Conservation (phyloP, 2,113 vertebrate genomes). For the Alexandromys fortis region DNA sequence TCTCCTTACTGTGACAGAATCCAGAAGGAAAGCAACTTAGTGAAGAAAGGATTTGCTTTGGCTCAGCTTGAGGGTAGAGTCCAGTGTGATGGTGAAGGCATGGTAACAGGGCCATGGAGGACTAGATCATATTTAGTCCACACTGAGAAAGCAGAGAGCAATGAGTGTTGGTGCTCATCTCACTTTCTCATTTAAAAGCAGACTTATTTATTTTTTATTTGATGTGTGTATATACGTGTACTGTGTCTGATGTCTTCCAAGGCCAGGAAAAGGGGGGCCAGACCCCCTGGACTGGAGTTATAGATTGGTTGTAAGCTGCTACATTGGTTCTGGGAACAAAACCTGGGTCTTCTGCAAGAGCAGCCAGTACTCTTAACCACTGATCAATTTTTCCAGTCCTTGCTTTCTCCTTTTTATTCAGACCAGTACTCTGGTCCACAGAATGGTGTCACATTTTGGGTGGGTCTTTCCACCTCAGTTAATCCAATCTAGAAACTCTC, state of each 20-base stretch:
- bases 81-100: neutral
- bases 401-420: neutral
- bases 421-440: neutral
- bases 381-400: neutral
- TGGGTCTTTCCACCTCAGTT: no score
- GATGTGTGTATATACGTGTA: neutral
- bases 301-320: neutral
- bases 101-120: no score
- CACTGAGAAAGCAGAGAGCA: neutral
- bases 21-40: neutral
- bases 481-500: neutral
- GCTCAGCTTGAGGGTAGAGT: neutral
- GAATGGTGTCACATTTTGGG: neutral
- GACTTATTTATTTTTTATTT: neutral
- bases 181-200: neutral
- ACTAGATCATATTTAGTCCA: neutral
- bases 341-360: neutral
- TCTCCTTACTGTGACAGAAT: neutral
- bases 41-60: neutral
- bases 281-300: neutral
- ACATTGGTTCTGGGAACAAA: neutral
- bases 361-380: neutral
- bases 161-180: neutral
- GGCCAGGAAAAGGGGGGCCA: neutral
- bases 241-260: neutral